Evolutionary conservation across 2,888 invertebrate genomes (phyloP).

Genomic region (Perizoma affinitatum): DNA sequence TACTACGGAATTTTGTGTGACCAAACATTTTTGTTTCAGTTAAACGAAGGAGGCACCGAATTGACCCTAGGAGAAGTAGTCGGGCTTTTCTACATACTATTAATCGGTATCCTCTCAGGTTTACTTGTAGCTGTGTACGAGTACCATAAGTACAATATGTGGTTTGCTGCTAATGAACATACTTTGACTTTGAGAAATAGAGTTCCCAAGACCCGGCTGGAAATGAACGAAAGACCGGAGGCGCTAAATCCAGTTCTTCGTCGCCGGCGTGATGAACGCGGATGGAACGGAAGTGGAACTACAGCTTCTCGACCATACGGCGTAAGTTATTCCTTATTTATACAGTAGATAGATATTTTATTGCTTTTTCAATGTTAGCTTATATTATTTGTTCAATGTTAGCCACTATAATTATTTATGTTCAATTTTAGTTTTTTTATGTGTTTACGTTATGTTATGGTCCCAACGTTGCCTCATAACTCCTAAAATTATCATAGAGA

Average conservation of each 20-base stretch:
- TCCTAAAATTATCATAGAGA: no score
- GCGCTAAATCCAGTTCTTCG: constrained; percentile 29
- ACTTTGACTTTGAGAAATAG: constrained; percentile 92
- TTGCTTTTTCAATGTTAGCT: no score
- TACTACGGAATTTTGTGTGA: neutral
- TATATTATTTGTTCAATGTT: no score
- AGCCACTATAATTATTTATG: no score
- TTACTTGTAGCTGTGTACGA: constrained; percentile 96
- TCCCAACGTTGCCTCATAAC: no score
- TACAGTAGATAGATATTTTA: no score
- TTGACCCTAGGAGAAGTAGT: constrained; percentile 97
- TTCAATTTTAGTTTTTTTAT: no score
- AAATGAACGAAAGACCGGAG: constrained; percentile 13
- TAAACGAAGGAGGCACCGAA: constrained; percentile 86
- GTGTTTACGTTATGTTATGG: no score
- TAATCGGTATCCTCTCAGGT: constrained; percentile 95
- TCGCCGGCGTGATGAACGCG: constrained; percentile 63
- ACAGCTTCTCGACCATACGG: constrained; percentile 68
- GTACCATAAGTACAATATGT: constrained; percentile 95
- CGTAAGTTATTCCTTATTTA: constrained; percentile 49
- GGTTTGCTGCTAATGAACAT: constrained; percentile 90
- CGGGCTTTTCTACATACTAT: constrained; percentile 98
- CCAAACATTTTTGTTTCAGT: constrained; percentile 19
- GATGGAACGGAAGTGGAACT: constrained; percentile 7
- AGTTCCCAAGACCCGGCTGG: constrained; percentile 87